These are phyloP conservation scores for Theonella swinhoei DNA, from an alignment of 37 sponge, comb jelly and placozoan species.

Conservation along the genomic window DNA sequence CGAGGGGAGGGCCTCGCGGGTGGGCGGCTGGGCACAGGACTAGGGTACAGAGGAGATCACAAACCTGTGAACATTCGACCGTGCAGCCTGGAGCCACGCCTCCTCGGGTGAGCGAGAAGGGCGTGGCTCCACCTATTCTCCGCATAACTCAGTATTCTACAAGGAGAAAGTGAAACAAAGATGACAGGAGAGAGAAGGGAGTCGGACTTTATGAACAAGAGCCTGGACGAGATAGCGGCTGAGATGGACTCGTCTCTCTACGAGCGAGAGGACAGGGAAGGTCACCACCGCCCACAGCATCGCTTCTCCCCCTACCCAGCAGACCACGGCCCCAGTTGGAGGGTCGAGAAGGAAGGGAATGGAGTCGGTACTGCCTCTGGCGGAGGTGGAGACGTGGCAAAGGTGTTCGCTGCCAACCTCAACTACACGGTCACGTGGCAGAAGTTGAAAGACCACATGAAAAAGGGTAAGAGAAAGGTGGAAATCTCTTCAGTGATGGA, in stretches of 20 bases:
- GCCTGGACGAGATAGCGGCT: conserved; percentile 44
- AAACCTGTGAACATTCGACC: too few relatives aligned
- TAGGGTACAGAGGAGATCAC: too few relatives aligned
- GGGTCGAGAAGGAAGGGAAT: background rate
- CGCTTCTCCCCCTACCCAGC: background rate
- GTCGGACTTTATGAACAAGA: conserved; percentile 15
- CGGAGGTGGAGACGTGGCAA: background rate
- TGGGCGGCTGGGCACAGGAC: too few relatives aligned
- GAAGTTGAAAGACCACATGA: conserved; percentile 60
- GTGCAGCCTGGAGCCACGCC: too few relatives aligned
- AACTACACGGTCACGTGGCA: conserved; percentile 60
- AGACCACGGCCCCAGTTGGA: background rate
- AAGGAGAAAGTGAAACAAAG: background rate
- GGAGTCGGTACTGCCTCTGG: background rate
- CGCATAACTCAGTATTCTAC: too few relatives aligned
- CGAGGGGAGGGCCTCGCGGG: too few relatives aligned
- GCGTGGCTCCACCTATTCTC: too few relatives aligned
- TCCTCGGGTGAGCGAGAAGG: too few relatives aligned
- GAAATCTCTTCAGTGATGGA: background rate
- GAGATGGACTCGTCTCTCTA: conserved; percentile 27
- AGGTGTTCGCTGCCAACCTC: conserved; percentile 54
- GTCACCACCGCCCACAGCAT: background rate
- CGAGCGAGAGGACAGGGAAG: background rate
- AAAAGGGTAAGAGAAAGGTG: conserved; percentile 25
- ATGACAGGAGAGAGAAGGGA: background rate